A percentile compares a stretch with the other conserved stretches of the same genome.
Conservation (phyloP, 2,888 invertebrate species). For the Lampropteryx suffumata region DNA sequence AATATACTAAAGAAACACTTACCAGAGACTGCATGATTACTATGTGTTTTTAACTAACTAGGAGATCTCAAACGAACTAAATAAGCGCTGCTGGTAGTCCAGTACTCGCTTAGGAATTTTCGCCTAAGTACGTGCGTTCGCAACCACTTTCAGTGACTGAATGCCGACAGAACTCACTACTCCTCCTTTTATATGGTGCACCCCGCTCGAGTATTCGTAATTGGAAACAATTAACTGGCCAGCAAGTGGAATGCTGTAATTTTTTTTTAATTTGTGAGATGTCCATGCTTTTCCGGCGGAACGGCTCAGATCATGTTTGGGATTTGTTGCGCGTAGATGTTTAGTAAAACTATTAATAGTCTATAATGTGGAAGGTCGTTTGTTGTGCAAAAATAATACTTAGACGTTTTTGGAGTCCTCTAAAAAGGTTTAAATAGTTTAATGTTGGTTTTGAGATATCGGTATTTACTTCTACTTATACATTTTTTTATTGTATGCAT, state of each 20-base stretch:
- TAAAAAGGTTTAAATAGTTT: too few species aligned
- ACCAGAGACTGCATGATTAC: slow-evolving; percentile 82
- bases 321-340: slow-evolving; percentile 3
- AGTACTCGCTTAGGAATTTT: slow-evolving; percentile 81
- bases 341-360: neutral
- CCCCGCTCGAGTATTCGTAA: slow-evolving; percentile 71
- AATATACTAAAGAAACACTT: slow-evolving; percentile 47
- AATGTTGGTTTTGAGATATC: too few species aligned
- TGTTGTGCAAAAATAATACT: too few species aligned
- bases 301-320: slow-evolving; percentile 29
- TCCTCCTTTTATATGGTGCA: slow-evolving; percentile 76
- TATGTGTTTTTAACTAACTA: slow-evolving; percentile 59
- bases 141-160: slow-evolving; percentile 70
- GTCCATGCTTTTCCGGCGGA: slow-evolving; percentile 58
- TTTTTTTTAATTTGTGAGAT: slow-evolving; percentile 74
- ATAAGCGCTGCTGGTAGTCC: slow-evolving; percentile 75
- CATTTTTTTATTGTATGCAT: too few species aligned
- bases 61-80: slow-evolving; percentile 82
- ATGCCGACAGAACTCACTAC: slow-evolving; percentile 62
- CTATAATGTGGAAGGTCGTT: too few species aligned
- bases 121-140: slow-evolving; percentile 76
- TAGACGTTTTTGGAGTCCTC: too few species aligned
- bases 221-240: slow-evolving; percentile 78
- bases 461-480: too few species aligned
- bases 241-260: slow-evolving; percentile 74